Base-by-base conservation (phyloP, 2,113 vertebrate species). In the Sinocyclocheilus anophthalmus region DNA sequence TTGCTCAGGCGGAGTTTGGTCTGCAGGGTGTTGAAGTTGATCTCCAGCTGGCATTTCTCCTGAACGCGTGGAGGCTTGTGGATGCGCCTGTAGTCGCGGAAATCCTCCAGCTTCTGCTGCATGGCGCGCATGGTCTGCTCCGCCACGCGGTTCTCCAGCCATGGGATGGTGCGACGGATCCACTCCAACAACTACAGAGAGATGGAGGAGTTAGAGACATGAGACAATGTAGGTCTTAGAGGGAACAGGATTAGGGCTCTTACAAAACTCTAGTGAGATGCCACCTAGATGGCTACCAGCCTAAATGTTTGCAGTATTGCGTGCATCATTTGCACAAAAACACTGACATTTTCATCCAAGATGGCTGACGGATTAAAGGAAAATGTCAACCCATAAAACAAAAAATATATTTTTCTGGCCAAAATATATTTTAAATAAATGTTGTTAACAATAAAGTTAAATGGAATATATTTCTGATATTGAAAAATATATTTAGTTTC, bases 21-120 rank as follows among this genome's bases (percentile, higher is more conserved):
- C 94, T 98, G 97, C 93, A 98, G 93, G 4, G 97, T 98, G 93
- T 97, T 98, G 92, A 98, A 97, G 93, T 97, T 98, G 93, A 98
- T 98, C 94, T 98, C 97, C 86, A 98, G 95, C 93, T 98, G 97
- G 87, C 97, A 97, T 20, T 97, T 97, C 93, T 98, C 97, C 93
- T 97, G 97, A 83, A 97, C 96, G 0, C 96, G 96, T 2, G 96
- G 97, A 0, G 97, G 97, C 92, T 97, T 97, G 95, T 97, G 97
- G 88, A 97, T 92, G 20, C 97, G 96, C 26, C 97, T 94, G 90
- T 98, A 98, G 93, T 97, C 97, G 0, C 97, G 93, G 87, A 98
- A 98, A 73, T 98, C 96, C 93, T 98, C 97, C 92, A 98, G 93
- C 91, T 97, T 98, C 92, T 96, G 96, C 93, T 96, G 97, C 97